Percentiles rank a stretch among this genome's conserved stretches.
These are phyloP conservation scores for Trinectes maculatus DNA, from an alignment of 2,113 vertebrate species.

Conservation along the genomic window DNA sequence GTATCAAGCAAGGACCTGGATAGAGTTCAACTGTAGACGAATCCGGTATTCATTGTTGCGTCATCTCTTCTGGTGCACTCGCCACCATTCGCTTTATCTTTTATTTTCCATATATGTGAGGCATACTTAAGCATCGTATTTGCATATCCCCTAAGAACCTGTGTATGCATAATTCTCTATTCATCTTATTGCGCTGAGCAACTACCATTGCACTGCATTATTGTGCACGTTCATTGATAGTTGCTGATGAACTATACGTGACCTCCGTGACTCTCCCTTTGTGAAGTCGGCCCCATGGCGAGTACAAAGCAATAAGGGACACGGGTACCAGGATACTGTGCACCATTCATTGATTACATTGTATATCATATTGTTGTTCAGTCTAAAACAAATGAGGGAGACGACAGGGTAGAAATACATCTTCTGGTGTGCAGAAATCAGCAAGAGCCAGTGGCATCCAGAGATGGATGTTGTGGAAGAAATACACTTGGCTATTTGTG, in stretches of 20 bases:
- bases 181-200: constrained; percentile 24
- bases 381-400: constrained; percentile 25
- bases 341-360: constrained; percentile 65
- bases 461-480: background rate
- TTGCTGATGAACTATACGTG: constrained; percentile 54
- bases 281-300: constrained; percentile 56
- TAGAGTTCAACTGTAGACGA: constrained; percentile 64
- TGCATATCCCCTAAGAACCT: constrained; percentile 32
- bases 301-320: constrained; percentile 58
- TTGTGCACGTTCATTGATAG: constrained; percentile 28
- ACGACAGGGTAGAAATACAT: constrained; percentile 9
- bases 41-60: constrained; percentile 55
- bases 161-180: constrained; percentile 14
- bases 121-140: constrained; percentile 36
- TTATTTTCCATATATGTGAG: constrained; percentile 37
- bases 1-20: constrained; percentile 59
- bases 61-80: constrained; percentile 44
- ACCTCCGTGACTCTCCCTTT: constrained; percentile 49
- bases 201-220: constrained; percentile 32
- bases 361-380: constrained; percentile 47
- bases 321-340: constrained; percentile 51
- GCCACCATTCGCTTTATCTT: constrained; percentile 41
- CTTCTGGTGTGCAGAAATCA: background rate
- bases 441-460: background rate
- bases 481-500: constrained; percentile 10